Conservation (phyloP, 2,888 invertebrate genomes). For the Caenorhabditis sp. region DNA sequence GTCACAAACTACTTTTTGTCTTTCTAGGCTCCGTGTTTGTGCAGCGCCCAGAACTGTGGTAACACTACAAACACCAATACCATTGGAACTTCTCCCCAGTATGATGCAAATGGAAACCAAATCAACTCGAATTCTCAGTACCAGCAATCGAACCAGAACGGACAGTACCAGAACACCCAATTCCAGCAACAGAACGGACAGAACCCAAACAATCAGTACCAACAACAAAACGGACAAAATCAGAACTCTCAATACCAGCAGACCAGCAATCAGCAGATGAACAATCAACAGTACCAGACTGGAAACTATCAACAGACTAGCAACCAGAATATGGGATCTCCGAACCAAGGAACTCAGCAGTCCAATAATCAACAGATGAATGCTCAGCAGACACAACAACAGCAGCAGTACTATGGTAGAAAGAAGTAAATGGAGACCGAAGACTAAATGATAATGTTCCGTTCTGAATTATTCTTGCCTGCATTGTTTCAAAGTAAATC, state of each 20-base stretch:
- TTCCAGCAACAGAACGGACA: constrained; percentile 50
- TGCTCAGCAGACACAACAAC: constrained; percentile 53
- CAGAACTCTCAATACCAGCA: constrained; percentile 54
- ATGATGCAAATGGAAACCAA: constrained; percentile 60
- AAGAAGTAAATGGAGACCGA: constrained; percentile 29
- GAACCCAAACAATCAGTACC: constrained; percentile 41
- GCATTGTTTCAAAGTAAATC: constrained; percentile 30
- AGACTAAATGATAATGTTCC: constrained; percentile 2
- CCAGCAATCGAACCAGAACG: constrained; percentile 46
- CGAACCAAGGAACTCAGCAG: constrained; percentile 34
- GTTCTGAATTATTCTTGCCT: constrained; percentile 56
- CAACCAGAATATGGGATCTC: constrained; percentile 34
- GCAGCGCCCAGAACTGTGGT: constrained; percentile 69
- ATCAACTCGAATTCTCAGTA: constrained; percentile 53
- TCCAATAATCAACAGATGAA: constrained; percentile 52
- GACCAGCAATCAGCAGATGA: constrained; percentile 54
- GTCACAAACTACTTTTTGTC: background rate
- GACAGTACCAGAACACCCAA: constrained; percentile 52
- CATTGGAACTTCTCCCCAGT: constrained; percentile 56
- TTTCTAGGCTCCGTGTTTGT: constrained; percentile 73
- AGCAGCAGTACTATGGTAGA: constrained; percentile 64
- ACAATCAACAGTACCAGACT: constrained; percentile 47
- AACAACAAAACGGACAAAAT: constrained; percentile 38
- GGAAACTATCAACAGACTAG: constrained; percentile 53
- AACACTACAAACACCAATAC: constrained; percentile 60